Conservation (phyloP, 2,113 vertebrate genomes). For the Daphoenositta chrysoptera region DNA sequence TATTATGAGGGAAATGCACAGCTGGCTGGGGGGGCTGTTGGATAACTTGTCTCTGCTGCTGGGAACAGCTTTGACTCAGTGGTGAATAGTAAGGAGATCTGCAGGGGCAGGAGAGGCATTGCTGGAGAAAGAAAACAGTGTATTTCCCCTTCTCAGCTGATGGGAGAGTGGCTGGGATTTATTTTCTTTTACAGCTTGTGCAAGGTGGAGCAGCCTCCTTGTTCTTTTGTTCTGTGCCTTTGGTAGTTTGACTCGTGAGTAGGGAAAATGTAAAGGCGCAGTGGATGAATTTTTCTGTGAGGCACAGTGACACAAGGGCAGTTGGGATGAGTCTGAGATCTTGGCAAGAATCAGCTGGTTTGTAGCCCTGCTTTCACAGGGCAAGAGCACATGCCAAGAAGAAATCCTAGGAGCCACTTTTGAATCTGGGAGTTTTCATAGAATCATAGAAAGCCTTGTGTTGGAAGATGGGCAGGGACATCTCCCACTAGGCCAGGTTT, state of each 20-base stretch:
- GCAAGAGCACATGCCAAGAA: background rate
- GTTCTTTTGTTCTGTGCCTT: background rate
- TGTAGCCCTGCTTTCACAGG: fast-evolving
- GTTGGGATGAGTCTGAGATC: background rate
- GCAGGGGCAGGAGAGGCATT: background rate
- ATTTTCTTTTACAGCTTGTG: background rate
- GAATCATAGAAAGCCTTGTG: background rate
- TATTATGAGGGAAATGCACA: background rate
- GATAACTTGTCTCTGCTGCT: background rate
- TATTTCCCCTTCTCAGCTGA: background rate
- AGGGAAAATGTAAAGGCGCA: background rate
- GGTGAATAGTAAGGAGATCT: background rate
- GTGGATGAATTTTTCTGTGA: background rate
- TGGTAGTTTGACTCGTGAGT: background rate
- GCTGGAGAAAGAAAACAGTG: background rate
- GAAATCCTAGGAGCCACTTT: background rate
- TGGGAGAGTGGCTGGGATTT: background rate
- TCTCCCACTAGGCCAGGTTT: background rate
- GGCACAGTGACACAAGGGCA: background rate
- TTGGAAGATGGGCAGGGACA: background rate
- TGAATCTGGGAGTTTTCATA: background rate
- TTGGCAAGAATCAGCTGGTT: background rate
- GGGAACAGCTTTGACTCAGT: background rate
- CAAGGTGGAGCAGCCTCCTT: background rate
- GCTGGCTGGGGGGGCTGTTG: background rate